A percentile compares a stretch with the other conserved stretches of the same genome.
Evolutionary conservation across 2,797 vertebrate genomes (phyloP).

Genomic region (Trematomus bernacchii): DNA sequence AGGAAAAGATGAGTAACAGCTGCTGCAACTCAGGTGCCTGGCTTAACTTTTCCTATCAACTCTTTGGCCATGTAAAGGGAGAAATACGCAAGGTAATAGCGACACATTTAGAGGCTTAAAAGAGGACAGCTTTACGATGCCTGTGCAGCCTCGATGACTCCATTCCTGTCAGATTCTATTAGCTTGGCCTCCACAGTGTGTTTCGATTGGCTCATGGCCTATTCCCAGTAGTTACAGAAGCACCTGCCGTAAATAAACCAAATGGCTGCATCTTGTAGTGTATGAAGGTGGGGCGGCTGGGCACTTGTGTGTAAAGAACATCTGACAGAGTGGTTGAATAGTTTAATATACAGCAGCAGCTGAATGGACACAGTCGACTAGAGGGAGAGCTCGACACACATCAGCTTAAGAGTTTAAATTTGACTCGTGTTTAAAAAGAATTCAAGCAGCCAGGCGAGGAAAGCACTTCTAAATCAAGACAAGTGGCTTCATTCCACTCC

Average conservation of each 20-base stretch:
- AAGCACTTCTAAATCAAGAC: constrained; percentile 70
- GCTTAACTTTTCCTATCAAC: constrained; percentile 26
- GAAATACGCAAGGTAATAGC: constrained; percentile 71
- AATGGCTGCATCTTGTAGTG: constrained; percentile 71
- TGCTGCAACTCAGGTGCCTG: constrained; percentile 8
- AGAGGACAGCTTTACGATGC: constrained; percentile 80
- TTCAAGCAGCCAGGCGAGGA: constrained; percentile 46
- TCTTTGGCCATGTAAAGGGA: constrained; percentile 46
- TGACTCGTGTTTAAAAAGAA: constrained; percentile 66
- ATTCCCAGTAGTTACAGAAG: constrained; percentile 77
- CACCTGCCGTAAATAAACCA: constrained; percentile 80
- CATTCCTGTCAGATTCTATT: constrained; percentile 82
- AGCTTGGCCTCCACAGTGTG: constrained; percentile 65
- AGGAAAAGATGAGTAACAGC: constrained; percentile 29
- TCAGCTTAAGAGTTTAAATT: constrained; percentile 60
- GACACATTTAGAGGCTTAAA: constrained; percentile 81
- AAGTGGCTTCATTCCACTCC: constrained; percentile 62
- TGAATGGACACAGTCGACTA: constrained; percentile 50
- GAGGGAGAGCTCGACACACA: constrained; percentile 51
- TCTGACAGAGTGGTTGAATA: constrained; percentile 62
- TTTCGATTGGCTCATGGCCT: constrained; percentile 77
- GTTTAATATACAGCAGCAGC: constrained; percentile 67
- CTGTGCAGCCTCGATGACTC: constrained; percentile 75
- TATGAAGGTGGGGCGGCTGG: constrained; percentile 45
- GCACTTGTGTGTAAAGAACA: constrained; percentile 62